These are phyloP conservation scores for Romanogobio albipinnatus DNA, from an alignment of 2,113 vertebrate species.

Conservation along the genomic window DNA sequence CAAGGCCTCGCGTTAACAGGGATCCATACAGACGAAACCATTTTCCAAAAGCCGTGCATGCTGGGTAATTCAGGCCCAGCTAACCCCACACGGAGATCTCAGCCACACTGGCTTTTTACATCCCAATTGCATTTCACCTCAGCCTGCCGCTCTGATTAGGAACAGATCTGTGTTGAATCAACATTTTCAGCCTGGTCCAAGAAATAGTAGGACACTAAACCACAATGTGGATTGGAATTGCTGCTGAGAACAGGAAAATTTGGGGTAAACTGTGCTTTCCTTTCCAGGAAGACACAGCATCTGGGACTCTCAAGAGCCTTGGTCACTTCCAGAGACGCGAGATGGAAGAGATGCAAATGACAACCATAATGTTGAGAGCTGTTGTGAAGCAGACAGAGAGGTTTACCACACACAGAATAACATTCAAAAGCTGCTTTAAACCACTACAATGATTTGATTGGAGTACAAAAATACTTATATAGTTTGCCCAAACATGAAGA, in stretches of 20 bases:
- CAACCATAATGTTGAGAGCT: not conserved
- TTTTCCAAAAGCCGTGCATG: constrained; percentile 45
- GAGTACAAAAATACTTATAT: not conserved
- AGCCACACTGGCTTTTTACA: constrained; percentile 31
- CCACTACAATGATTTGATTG: not conserved
- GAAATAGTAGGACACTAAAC: constrained; percentile 58
- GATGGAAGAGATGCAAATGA: constrained; percentile 57
- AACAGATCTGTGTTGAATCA: constrained; percentile 65
- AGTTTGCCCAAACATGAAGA: not conserved
- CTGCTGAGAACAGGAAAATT: constrained; percentile 67
- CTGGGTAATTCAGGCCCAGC: constrained; percentile 63
- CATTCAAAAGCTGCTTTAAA: not conserved
- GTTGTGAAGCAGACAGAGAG: not conserved
- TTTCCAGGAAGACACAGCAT: constrained; percentile 66
- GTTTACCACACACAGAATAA: not conserved
- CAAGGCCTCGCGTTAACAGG: constrained; percentile 23
- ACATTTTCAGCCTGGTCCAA: constrained; percentile 59
- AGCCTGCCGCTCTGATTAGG: constrained; percentile 56
- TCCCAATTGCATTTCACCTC: constrained; percentile 65
- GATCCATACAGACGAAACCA: constrained; percentile 63
- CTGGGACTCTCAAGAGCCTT: constrained; percentile 38
- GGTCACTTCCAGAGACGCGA: constrained; percentile 72
- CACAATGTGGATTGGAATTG: constrained; percentile 63
- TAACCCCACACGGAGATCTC: constrained; percentile 37
- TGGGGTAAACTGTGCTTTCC: constrained; percentile 55